Base-by-base conservation (phyloP, 2,113 vertebrate genomes). In the Gopherus evgoodei region DNA sequence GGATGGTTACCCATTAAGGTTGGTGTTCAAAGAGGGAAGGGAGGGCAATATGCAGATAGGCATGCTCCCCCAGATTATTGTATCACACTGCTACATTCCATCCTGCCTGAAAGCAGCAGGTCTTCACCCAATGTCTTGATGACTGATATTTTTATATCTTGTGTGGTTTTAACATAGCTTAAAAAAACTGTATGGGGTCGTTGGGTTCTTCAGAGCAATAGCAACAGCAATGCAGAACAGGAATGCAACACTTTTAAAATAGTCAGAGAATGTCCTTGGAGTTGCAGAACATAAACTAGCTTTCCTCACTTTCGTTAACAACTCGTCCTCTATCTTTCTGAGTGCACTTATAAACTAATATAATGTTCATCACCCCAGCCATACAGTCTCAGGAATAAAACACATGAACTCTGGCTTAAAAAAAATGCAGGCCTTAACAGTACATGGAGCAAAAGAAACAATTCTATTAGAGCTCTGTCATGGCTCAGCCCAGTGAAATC, bases 391-490 rank as follows among this genome's bases (percentile, higher is more conserved):
- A 76, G 56, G 65, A 84, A 82, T 31, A 93, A 93, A 89, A 27
- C 22, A 82, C 56, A 72, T 75, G 62, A 87, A 56, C 31, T 83
- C 84, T 50, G 83, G 53, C 38, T 87, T 44, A 6, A 14, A 22
- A 84, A n/a, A n/a, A 17, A n/a, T 6, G 29, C n/a, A 81, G 50
- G 42, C 17, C n/a, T 90, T 13, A 79, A 25, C 85, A 11, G 24
- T 53, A 52, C 56, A 82, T 13, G 38, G 22, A 80, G 35, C 52
- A 5, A 57, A 52, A 82, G 82, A 89, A 83, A 3, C 16, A 69
- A 25, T n/a, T 1, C 0, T 12, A 10, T 44, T 21, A n/a, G 35
- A n/a, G 35, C 16, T 69, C 44, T 57, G 5, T 25, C 56, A 52
- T 24, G 53, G 27, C 31, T 69, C 4, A 87, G 87, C 3, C 3